These are phyloP conservation scores for Tetragonula clypearis DNA, from an alignment of 1,140 invertebrate species.

Conservation along the genomic window DNA sequence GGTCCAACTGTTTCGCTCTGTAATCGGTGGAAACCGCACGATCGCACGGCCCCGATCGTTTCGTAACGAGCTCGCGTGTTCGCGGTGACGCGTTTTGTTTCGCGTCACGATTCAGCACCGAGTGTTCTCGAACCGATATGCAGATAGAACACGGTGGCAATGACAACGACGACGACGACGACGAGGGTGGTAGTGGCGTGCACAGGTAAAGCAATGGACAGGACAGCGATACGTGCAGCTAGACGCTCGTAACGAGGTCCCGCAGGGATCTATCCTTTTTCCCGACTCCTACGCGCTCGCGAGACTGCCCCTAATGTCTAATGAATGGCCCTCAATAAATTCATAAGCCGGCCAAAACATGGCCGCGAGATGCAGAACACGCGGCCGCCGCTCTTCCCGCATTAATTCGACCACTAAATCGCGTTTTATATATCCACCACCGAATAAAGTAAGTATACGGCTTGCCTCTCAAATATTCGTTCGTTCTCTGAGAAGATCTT, in stretches of 20 bases:
- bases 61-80: constrained; percentile 50
- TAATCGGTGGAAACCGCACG: neutral
- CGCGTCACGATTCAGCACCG: constrained; percentile 24
- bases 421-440: constrained; percentile 40
- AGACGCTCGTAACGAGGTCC: constrained; percentile 57
- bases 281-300: constrained; percentile 72
- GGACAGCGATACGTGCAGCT: neutral
- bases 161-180: neutral
- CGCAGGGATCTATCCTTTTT: constrained; percentile 71
- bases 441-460: constrained; percentile 5
- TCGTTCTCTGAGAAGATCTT: no score
- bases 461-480: no score
- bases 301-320: constrained; percentile 74
- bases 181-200: neutral
- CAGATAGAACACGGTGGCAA: constrained; percentile 7
- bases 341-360: constrained; percentile 77
- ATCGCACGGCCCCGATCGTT: constrained; percentile 1
- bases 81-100: constrained; percentile 47
- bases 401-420: constrained; percentile 46
- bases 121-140: constrained; percentile 31
- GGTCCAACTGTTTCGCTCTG: neutral
- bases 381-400: constrained; percentile 49
- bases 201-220: neutral
- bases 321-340: constrained; percentile 78
- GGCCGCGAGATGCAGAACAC: constrained; percentile 73